Percentiles rank a stretch among this genome's conserved stretches.
Conservation (phyloP, 2,888 invertebrate species). For the Sphecodes monilicornis region DNA sequence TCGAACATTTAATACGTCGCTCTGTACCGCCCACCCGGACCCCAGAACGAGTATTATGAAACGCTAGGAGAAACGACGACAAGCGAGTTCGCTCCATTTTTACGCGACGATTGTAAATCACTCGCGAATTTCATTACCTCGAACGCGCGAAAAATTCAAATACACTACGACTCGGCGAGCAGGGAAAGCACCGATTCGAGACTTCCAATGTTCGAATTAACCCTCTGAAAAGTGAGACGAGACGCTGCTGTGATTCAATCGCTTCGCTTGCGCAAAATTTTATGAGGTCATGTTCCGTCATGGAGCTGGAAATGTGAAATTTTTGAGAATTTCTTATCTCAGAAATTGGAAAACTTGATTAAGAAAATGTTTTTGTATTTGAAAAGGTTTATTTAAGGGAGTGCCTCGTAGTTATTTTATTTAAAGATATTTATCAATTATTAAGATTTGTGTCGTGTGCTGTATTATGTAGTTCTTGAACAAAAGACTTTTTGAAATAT, state of each 20-base stretch:
- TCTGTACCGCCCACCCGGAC: neutral
- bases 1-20: constrained; percentile 31
- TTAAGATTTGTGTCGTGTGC: too few relatives aligned
- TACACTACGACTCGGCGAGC: neutral
- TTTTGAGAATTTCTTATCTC: neutral
- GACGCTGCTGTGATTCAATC: neutral
- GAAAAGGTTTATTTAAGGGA: too few relatives aligned
- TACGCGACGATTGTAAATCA: constrained; percentile 38
- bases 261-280: neutral
- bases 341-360: neutral
- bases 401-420: too few relatives aligned
- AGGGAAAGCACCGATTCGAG: neutral
- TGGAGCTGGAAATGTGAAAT: too few relatives aligned
- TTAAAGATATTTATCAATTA: too few relatives aligned
- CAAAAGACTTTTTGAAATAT: too few relatives aligned
- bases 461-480: too few relatives aligned
- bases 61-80: constrained; percentile 21
- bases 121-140: constrained; percentile 30
- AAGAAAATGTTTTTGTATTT: too few relatives aligned
- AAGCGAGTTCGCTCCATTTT: constrained; percentile 22
- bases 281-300: too few relatives aligned
- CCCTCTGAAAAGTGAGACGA: neutral
- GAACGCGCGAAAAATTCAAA: constrained; percentile 2
- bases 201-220: neutral
- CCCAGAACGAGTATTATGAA: constrained; percentile 22